Conservation (phyloP, 1,140 invertebrate genomes). For the Ceratitis capitata region DNA sequence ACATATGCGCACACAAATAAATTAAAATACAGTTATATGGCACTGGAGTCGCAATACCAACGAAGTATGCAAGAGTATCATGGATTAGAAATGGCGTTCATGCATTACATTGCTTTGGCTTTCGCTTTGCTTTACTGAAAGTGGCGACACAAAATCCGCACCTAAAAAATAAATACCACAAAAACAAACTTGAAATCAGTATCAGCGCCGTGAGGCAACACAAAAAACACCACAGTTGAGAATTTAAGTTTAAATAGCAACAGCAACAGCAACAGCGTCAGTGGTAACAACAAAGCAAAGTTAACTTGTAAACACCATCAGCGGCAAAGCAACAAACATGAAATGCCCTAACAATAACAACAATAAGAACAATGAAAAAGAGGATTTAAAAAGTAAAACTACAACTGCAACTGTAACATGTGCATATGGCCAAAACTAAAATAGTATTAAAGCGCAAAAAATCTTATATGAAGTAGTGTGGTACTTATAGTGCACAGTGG, state of each 20-base stretch:
- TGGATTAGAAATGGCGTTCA: background rate
- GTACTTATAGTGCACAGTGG: background rate
- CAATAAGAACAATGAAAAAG: background rate
- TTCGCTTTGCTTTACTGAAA: background rate
- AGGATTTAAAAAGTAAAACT: constrained; percentile 10
- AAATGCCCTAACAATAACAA: background rate
- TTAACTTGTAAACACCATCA: constrained; percentile 26
- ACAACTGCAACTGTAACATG: background rate
- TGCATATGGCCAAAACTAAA: constrained; percentile 3
- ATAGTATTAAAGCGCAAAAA: background rate
- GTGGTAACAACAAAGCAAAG: constrained; percentile 1
- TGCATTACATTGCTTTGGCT: background rate
- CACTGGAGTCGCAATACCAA: background rate
- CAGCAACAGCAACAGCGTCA: too few species aligned
- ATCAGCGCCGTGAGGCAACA: background rate
- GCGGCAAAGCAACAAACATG: background rate
- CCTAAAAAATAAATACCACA: constrained; percentile 20
- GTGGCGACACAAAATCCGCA: constrained; percentile 23
- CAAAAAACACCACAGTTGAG: background rate
- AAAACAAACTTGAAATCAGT: constrained; percentile 18
- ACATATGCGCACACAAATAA: background rate
- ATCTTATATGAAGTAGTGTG: background rate
- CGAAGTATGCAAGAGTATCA: background rate
- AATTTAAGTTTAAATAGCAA: constrained; percentile 30
- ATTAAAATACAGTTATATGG: background rate